Percentiles rank a stretch among this genome's conserved stretches.
Evolutionary conservation across 2,113 vertebrate genomes (phyloP).

Genomic region (Muntiacus reevesi): DNA sequence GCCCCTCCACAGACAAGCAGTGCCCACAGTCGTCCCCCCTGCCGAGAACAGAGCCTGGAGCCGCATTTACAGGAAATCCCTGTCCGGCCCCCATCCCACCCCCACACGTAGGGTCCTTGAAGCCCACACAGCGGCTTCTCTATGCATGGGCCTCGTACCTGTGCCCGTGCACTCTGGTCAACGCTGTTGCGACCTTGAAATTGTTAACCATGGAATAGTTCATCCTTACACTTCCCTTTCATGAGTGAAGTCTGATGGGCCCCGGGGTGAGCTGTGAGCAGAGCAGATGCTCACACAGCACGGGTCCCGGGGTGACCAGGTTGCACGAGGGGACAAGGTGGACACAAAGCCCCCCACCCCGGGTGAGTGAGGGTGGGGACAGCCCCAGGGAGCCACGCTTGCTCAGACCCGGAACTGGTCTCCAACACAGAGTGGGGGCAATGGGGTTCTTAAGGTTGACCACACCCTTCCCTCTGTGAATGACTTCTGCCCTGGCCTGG

Average conservation of each 20-base stretch:
- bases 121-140: not conserved
- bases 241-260: not conserved
- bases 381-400: not conserved
- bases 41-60: not conserved
- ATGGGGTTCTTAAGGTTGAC: rapidly evolving
- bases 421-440: not conserved
- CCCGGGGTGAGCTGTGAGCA: not conserved
- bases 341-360: not conserved
- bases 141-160: rapidly evolving
- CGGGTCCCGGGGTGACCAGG: rapidly evolving
- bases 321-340: not conserved
- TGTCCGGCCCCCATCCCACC: not conserved
- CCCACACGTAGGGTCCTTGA: no score
- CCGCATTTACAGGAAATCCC: not conserved
- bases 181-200: not conserved
- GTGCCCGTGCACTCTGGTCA: not conserved
- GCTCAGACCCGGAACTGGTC: no score
- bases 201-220: not conserved
- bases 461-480: not conserved
- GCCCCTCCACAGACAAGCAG: not conserved
- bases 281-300: not conserved
- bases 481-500: no score
- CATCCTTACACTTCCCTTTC: not conserved
- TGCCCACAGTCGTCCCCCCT: rapidly evolving
- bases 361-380: not conserved